phyloP scores from a whole-genome alignment of 1,140 invertebrate species.

The Drosophila prosaltans region DNA sequence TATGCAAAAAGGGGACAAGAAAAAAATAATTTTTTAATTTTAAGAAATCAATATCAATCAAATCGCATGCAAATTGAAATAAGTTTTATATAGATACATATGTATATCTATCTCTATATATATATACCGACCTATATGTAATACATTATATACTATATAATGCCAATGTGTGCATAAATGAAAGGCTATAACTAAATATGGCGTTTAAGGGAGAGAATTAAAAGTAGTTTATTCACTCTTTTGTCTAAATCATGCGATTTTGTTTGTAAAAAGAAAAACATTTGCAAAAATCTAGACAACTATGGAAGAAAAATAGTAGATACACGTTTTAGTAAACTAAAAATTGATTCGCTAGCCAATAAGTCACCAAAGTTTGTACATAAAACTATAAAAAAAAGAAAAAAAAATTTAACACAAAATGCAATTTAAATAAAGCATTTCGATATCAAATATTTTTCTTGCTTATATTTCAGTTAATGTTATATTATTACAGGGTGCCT shows the following conservation, averaged over 20 bases:
- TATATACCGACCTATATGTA: conserved; percentile 5
- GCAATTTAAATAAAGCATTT: conserved; percentile 69
- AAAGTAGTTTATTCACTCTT: neutral
- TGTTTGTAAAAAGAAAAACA: neutral
- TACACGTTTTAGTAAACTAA: neutral
- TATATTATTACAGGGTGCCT: neutral
- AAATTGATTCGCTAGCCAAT: conserved; percentile 38
- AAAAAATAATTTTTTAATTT: conserved; percentile 40
- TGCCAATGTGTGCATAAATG: neutral
- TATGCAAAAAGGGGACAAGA: conserved; percentile 25
- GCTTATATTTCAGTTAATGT: neutral
- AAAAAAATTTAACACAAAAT: conserved; percentile 25
- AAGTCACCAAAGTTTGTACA: conserved; percentile 76
- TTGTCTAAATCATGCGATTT: neutral
- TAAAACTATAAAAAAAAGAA: conserved; percentile 36
- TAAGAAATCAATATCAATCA: conserved; percentile 52
- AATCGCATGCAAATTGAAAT: conserved; percentile 39
- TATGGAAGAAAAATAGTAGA: too few species aligned
- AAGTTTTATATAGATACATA: conserved; percentile 38
- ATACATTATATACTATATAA: neutral
- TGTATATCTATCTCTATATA: conserved; percentile 4
- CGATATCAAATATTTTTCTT: conserved; percentile 10
- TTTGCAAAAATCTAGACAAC: too few species aligned
- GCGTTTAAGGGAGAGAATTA: neutral
- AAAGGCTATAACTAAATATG: too few species aligned